Base-by-base conservation (phyloP, 2,888 invertebrate genomes). In the Xestia rhomboidea region DNA sequence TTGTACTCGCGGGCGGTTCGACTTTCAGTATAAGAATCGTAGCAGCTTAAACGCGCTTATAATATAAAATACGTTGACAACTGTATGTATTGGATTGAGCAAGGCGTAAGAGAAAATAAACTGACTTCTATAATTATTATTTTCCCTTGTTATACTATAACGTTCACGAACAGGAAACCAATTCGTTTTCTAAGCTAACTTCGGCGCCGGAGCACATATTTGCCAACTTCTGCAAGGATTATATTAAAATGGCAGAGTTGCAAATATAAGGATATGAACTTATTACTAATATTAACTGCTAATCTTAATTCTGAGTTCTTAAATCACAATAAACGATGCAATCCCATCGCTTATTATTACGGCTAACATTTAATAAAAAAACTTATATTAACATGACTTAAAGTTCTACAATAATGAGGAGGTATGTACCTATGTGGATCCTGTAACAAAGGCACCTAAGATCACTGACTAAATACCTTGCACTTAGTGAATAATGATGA, bases 1-100 rank as follows among this genome's bases (percentile, higher is more conserved):
- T 68, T 71, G 67, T 68, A 67, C 75, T 80, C 82, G 88, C 88
- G 76, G 68, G 82, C 84, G 87, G 76, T 44, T 68, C 70, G 73
- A 79, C 60, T 57, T 57, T 38, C 49, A 68, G 49, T 38, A 66
- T 10, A 49, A 24, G 24, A 51, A 51, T 79, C 30, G 41, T 34
- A 18, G 27, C 51, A 68, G 67, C 24, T 34, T 34, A 63, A 46
- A 34, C 51, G 27, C 41, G 18, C 38, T 57, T n/a, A 67, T 0
- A 75, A 18, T 15, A 3, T 66, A 60, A 41, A 79, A 13, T 54
- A 57, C 10, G 1, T 18, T 64, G 24, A 64, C 64, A 51, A 49
- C 46, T 70, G 34, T 38, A 49, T n/a, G n/a, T n/a, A 64, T 63
- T n/a, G 21, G 24, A 60, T 76, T 76, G 77, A 66, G 30, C 38